A percentile compares a stretch with the other conserved stretches of the same genome.
phyloP scores from a whole-genome alignment of 2,888 invertebrate genomes.

The Limenitis camilla region DNA sequence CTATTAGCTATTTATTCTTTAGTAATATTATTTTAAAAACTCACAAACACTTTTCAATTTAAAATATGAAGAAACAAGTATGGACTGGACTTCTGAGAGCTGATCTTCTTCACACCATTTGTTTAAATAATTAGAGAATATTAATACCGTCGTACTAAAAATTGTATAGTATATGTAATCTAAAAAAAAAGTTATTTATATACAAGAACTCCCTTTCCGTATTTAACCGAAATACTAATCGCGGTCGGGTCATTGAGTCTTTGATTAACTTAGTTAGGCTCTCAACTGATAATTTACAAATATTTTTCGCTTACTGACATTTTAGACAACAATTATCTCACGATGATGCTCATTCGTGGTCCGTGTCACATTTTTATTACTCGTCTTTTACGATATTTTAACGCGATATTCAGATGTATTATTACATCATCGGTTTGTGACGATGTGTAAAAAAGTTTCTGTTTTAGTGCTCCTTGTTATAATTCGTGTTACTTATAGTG shows the following conservation, averaged over 20 bases:
- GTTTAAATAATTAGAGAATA: neutral
- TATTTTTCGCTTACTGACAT: constrained; percentile 34
- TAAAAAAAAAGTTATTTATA: neutral
- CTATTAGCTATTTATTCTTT: too few relatives aligned
- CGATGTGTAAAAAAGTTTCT: constrained; percentile 32
- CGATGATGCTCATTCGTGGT: constrained; percentile 42
- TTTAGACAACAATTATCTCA: constrained; percentile 46
- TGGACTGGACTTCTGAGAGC: too few relatives aligned
- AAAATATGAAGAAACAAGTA: too few relatives aligned
- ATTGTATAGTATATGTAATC: neutral
- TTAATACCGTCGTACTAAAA: neutral
- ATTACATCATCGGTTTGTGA: constrained; percentile 21
- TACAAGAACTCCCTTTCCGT: neutral
- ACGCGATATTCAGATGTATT: constrained; percentile 32
- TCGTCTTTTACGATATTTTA: constrained; percentile 26
- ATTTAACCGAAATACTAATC: constrained; percentile 4
- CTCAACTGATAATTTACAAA: constrained; percentile 36
- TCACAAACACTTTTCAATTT: too few relatives aligned
- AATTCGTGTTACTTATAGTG: constrained; percentile 33
- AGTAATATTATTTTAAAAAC: too few relatives aligned
- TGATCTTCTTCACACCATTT: too few relatives aligned
- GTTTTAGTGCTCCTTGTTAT: constrained; percentile 29
- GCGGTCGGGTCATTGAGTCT: constrained; percentile 21
- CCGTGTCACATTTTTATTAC: constrained; percentile 43
- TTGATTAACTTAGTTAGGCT: constrained; percentile 20